Evolutionary conservation across 2,113 vertebrate genomes (phyloP).

Genomic region (Corythoichthys haematopterus): DNA sequence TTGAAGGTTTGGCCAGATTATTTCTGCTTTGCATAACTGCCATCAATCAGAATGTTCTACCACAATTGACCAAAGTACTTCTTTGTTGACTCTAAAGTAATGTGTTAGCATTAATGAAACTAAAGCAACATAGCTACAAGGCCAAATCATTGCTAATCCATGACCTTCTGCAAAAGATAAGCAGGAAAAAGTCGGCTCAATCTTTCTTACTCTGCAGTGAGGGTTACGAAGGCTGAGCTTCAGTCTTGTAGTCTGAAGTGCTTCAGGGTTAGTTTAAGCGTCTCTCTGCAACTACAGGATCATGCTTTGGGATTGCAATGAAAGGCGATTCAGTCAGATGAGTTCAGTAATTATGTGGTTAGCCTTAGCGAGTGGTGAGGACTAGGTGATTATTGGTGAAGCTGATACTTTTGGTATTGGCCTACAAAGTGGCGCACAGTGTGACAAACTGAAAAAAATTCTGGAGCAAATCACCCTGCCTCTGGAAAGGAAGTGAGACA

Average conservation of each 20-base stretch:
- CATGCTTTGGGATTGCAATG: constrained; percentile 26
- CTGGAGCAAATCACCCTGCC: constrained; percentile 24
- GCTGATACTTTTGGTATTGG: constrained; percentile 17
- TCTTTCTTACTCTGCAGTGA: constrained; percentile 28
- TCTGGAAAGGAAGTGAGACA: constrained; percentile 37
- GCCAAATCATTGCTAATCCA: constrained; percentile 54
- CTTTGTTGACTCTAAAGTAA: constrained; percentile 25
- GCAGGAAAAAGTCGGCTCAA: constrained; percentile 38
- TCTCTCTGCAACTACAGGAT: constrained; percentile 41
- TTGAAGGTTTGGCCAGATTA: not conserved
- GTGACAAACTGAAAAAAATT: constrained; percentile 41
- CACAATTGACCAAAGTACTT: constrained; percentile 23
- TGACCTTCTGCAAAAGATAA: constrained; percentile 60
- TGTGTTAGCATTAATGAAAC: constrained; percentile 39
- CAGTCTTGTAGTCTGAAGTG: constrained; percentile 36
- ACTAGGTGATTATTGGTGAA: constrained; percentile 47
- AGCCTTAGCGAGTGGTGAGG: constrained; percentile 48
- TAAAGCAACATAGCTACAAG: constrained; percentile 27
- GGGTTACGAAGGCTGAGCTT: constrained; percentile 34
- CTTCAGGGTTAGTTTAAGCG: constrained; percentile 38
- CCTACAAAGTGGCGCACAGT: constrained; percentile 46
- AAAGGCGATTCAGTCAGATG: constrained; percentile 44
- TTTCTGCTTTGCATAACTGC: constrained; percentile 21
- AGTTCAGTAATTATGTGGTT: constrained; percentile 57
- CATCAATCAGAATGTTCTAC: constrained; percentile 53